phyloP scores from a whole-genome alignment of 2,797 vertebrate genomes.

The Anas flavirostris region DNA sequence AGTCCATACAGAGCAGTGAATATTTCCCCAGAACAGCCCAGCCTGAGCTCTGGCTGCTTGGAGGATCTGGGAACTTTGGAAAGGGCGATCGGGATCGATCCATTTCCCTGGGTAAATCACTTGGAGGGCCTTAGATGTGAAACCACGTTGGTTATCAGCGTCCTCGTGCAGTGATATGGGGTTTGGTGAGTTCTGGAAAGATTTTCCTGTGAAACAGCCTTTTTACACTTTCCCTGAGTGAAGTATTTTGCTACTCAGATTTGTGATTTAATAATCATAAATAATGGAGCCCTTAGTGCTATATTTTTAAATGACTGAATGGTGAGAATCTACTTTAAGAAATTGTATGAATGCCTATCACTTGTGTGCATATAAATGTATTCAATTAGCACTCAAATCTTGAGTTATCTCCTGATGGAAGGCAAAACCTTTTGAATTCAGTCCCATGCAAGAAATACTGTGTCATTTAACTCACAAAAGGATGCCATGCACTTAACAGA shows the following conservation, averaged over 20 bases:
- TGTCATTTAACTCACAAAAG: constrained; percentile 73
- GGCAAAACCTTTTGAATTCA: constrained; percentile 73
- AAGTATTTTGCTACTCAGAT: constrained; percentile 71
- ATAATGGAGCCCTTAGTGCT: constrained; percentile 67
- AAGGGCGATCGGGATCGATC: constrained; percentile 25
- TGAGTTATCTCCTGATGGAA: constrained; percentile 72
- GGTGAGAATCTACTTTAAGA: constrained; percentile 72
- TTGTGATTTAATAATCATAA: constrained; percentile 76
- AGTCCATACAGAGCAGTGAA: background rate
- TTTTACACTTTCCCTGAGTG: constrained; percentile 46
- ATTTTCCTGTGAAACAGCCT: constrained; percentile 60
- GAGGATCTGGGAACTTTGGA: constrained; percentile 5
- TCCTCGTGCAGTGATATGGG: background rate
- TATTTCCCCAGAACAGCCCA: background rate
- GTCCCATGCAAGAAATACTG: constrained; percentile 65
- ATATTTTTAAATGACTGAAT: constrained; percentile 73
- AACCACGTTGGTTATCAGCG: constrained; percentile 38
- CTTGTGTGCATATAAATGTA: constrained; percentile 72
- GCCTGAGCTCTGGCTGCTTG: background rate
- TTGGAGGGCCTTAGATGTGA: constrained; percentile 19
- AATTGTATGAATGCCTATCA: constrained; percentile 71
- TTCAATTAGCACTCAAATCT: constrained; percentile 72
- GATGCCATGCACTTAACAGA: constrained; percentile 71
- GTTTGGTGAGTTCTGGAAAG: constrained; percentile 23
- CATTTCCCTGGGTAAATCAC: constrained; percentile 20